Evolutionary conservation across 2,888 invertebrate species (phyloP).

Genomic region (Teleogryllus oceanicus): DNA sequence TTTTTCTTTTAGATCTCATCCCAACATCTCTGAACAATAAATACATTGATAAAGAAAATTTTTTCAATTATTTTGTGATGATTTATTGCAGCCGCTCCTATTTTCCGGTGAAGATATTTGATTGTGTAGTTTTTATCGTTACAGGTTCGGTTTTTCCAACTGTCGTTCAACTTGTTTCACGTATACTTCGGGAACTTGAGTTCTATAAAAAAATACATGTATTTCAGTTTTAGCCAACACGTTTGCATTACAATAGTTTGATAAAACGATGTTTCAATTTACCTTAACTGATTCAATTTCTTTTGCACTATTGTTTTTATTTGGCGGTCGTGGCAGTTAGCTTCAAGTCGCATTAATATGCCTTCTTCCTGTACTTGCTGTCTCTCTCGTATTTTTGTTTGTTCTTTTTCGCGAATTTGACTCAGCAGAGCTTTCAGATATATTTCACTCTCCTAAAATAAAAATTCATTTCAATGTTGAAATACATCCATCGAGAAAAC

Average conservation of each 20-base stretch:
- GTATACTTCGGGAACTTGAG: conserved; percentile 57
- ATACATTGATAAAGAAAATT: too few species aligned
- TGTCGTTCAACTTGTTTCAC: conserved; percentile 52
- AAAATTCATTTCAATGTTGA: not conserved
- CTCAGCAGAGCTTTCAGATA: conserved; percentile 63
- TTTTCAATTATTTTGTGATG: too few species aligned
- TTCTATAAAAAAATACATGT: conserved; percentile 44
- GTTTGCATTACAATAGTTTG: not conserved
- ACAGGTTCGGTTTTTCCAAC: conserved; percentile 23
- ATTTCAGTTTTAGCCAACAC: not conserved
- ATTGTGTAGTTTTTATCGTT: too few species aligned
- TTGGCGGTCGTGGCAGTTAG: conserved; percentile 54
- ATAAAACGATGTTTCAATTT: not conserved
- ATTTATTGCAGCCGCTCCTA: too few species aligned
- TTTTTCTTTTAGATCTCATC: too few species aligned
- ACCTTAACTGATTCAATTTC: conserved; percentile 57
- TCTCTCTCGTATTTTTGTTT: conserved; percentile 58
- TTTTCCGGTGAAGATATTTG: too few species aligned
- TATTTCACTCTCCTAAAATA: conserved; percentile 41
- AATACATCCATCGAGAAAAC: too few species aligned
- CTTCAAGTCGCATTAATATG: conserved; percentile 58
- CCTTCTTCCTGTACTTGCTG: conserved; percentile 66
- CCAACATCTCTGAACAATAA: too few species aligned
- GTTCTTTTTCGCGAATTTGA: conserved; percentile 65
- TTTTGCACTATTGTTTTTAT: conserved; percentile 52